Evolutionary conservation across 53 echinoderm and acorn worm species (phyloP).

Genomic region (Paracentrotus lividus): DNA sequence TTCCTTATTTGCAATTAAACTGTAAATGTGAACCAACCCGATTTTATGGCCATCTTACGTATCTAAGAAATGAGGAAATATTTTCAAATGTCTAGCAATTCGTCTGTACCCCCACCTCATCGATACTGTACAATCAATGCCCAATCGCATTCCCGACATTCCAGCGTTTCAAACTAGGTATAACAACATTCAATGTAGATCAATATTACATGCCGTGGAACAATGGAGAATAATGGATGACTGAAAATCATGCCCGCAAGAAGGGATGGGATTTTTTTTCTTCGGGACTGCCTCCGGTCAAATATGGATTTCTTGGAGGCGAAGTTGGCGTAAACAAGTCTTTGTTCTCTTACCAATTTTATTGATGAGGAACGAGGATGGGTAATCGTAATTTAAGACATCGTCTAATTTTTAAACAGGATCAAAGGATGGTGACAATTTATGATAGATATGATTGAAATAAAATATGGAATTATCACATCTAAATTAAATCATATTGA

Average conservation of each 20-base stretch:
- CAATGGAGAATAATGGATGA: conserved; percentile 63
- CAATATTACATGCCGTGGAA: conserved; percentile 50
- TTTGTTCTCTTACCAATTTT: conserved; percentile 44
- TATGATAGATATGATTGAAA: too few relatives aligned
- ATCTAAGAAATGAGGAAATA: conserved; percentile 48
- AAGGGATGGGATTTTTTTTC: conserved; percentile 57
- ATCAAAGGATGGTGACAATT: not conserved
- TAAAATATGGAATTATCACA: too few relatives aligned
- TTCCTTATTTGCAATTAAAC: not conserved
- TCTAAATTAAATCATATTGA: too few relatives aligned
- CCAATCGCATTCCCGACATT: conserved; percentile 43
- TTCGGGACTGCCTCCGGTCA: conserved; percentile 53
- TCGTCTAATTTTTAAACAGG: not conserved
- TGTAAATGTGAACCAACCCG: conserved; percentile 19
- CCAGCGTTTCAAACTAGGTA: conserved; percentile 61
- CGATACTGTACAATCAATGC: conserved; percentile 61
- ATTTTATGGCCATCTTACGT: not conserved
- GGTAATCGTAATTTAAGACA: conserved; percentile 3
- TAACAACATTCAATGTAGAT: conserved; percentile 65
- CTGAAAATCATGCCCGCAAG: conserved; percentile 61
- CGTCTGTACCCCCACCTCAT: not conserved
- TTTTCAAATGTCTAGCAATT: conserved; percentile 26
- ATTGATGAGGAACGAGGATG: conserved; percentile 36
- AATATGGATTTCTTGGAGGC: conserved; percentile 69
- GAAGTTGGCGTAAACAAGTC: conserved; percentile 70